Evolutionary conservation across 2,888 invertebrate genomes (phyloP).

Genomic region (Trilocha varians): DNA sequence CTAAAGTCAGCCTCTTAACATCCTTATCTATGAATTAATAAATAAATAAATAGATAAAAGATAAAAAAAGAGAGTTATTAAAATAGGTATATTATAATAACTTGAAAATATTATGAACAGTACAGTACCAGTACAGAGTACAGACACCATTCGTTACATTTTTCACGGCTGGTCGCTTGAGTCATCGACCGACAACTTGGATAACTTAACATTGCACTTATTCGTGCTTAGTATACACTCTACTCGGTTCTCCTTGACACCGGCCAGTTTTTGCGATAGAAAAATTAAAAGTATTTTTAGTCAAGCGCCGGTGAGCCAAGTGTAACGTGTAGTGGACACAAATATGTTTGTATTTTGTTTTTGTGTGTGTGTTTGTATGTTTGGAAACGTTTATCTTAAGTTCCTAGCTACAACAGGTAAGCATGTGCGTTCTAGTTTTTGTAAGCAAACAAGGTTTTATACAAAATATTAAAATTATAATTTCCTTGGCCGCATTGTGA

Average conservation of each 20-base stretch:
- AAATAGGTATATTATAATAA: too few species aligned
- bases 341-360: neutral
- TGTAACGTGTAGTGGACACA: neutral
- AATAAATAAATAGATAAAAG: too few species aligned
- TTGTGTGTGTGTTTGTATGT: neutral
- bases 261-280: conserved; percentile 2
- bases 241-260: conserved; percentile 1
- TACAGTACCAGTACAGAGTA: too few species aligned
- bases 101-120: too few species aligned
- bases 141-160: conserved; percentile 20
- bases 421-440: too few species aligned
- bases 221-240: conserved; percentile 4
- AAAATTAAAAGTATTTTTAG: neutral
- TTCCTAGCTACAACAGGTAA: too few species aligned
- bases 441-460: too few species aligned
- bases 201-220: conserved; percentile 6
- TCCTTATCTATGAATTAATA: too few species aligned
- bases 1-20: too few species aligned
- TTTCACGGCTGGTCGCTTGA: conserved; percentile 28
- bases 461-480: too few species aligned
- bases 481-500: too few species aligned
- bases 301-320: neutral
- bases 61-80: too few species aligned
- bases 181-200: conserved; percentile 31
- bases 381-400: neutral